Conservation (phyloP, 2,113 vertebrate species). For the Amphilophus citrinellus region DNA sequence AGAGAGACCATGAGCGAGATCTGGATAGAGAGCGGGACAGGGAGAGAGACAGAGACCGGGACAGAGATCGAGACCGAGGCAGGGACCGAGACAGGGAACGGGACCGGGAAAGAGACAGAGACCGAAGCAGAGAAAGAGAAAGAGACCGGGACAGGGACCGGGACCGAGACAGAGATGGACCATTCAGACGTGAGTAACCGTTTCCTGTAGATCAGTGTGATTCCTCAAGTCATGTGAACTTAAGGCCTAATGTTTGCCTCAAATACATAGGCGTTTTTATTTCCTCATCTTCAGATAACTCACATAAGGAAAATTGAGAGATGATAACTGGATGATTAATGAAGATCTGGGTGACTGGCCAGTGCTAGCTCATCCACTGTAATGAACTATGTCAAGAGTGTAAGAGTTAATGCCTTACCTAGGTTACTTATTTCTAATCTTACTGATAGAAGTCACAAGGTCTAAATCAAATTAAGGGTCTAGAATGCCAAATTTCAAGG, state of each 20-base stretch:
- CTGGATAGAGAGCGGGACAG: conserved; percentile 57
- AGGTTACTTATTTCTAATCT: background rate
- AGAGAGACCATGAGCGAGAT: conserved; percentile 35
- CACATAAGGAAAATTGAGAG: background rate
- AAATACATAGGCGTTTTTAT: background rate
- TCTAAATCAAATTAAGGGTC: background rate
- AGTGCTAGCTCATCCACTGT: background rate
- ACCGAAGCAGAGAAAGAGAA: conserved; percentile 47
- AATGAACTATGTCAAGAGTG: background rate
- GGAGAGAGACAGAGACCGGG: conserved; percentile 65
- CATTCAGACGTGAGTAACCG: conserved; percentile 84
- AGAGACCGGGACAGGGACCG: conserved; percentile 65
- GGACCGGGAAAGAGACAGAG: conserved; percentile 60
- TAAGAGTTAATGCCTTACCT: background rate
- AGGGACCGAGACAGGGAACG: conserved; percentile 54
- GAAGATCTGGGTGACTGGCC: background rate
- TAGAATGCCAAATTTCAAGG: background rate
- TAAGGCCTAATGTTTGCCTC: background rate
- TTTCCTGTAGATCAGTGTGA: background rate
- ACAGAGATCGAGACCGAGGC: conserved; percentile 66
- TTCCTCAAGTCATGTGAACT: background rate
- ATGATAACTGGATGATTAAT: background rate
- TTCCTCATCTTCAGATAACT: background rate
- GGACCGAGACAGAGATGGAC: conserved; percentile 65
- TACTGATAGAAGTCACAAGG: background rate